Evolutionary conservation across 1,140 invertebrate species (phyloP), one percentile per base, ranked within the genome.

Genomic region (Neodiprion pinetum): DNA sequence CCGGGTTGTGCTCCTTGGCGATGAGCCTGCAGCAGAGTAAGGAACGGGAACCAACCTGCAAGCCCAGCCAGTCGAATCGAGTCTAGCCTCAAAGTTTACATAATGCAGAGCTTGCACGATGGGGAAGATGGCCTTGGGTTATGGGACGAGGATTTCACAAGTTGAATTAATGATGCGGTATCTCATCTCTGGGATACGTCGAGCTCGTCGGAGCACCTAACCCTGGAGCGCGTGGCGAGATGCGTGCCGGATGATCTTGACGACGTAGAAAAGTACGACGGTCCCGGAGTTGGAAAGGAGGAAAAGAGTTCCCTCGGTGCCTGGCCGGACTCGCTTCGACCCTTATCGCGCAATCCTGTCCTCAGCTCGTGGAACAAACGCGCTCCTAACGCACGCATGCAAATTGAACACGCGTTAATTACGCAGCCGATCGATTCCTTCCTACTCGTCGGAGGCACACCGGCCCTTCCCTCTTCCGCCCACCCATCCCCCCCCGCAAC

Each of bases 151-250:
- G 87, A 88, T 87, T 87, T 88, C 83, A 88, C 82, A 85, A 86
- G 83, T 80, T 79, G 82, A 82, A 86, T 88, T 88, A 88, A 88
- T 87, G 87, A 86, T 88, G 81, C 85, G 87, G 81, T 82, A 84
- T 85, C 87, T 88, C 86, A 86, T 87, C 86, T 87, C 86, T 84
- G 81, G 85, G 84, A 87, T 87, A 85, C 87, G 87, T 88, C 87
- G 85, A 84, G 87, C 82, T 85, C 28, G 5, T 0, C 28, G 28
- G 28, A 40, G 53, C 5, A 40, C 53, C n/a, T 61, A 61, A 61
- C 67, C 67, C 67, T 5, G 7, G 61, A 65, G 61, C 17, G 1
- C 61, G 7, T 1, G 7, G 61, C 61, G 28, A 40, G 28, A 5
- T 40, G 28, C 28, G 28, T 40, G 28, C 28, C 28, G 28, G 5